Conservation (phyloP, 1,140 invertebrate species). For the Lepidurus packardi region DNA sequence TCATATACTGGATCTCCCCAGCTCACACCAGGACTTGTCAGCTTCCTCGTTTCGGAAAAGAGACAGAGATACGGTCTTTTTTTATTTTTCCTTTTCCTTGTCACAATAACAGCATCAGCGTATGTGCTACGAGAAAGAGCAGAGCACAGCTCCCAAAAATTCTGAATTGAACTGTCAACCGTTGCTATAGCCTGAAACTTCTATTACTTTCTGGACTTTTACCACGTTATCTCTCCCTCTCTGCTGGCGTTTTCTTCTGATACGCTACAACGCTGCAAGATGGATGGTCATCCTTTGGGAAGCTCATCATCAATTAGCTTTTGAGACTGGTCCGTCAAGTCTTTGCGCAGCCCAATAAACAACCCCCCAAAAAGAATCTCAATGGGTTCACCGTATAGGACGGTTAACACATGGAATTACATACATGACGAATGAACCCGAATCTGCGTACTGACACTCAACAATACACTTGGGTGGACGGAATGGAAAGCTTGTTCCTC, state of each 20-base stretch:
- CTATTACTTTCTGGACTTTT: neutral
- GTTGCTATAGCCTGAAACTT: neutral
- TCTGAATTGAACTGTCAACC: constrained; percentile 12
- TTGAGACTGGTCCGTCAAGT: neutral
- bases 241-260: neutral
- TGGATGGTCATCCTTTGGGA: neutral
- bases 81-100: too few species aligned
- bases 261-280: neutral
- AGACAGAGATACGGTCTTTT: neutral
- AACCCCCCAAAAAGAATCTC: neutral
- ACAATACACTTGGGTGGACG: neutral
- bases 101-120: too few species aligned
- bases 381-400: neutral
- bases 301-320: constrained; percentile 3
- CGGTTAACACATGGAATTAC: neutral
- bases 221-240: neutral
- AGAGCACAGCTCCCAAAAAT: neutral
- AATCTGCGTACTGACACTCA: neutral
- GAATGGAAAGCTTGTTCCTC: neutral
- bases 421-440: neutral
- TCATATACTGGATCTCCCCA: constrained; percentile 11
- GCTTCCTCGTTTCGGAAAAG: constrained; percentile 11
- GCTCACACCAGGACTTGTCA: constrained; percentile 20
- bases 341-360: neutral
- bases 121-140: too few species aligned